Base-by-base conservation (phyloP, 2,888 invertebrate species). In the Parnassius smintheus region DNA sequence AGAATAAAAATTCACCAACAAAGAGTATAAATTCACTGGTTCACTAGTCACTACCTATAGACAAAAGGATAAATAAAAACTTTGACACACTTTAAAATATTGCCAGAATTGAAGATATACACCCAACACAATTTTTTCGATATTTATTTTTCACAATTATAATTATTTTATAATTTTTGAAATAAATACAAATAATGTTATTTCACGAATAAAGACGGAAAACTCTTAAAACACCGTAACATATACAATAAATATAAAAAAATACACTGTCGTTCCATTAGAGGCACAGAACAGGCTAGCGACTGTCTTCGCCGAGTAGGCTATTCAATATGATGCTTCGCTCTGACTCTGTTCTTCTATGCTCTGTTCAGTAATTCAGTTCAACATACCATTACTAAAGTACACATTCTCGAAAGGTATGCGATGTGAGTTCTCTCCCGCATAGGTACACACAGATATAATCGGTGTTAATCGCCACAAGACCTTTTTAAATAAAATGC, bases 261-360 rank as follows among this genome's bases (percentile, higher is more conserved):
- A 4, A 42, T 22, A 45, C 58, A 58, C 44, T 54, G 42, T 49
- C 58, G 57, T 49, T 10, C 13, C 18, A 44, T 22, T 35, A 61
- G 12, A 45, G 51, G 35, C 13, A 35, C 4, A n/a, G n/a, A 25
- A 2, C 35, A 35, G 35, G 57, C 62, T 64, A 76, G 72, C 81
- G 80, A 78, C 83, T 78, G 77, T 67, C 73, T 77, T 64, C 68
- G 62, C 69, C 74, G 64, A 68, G 69, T 68, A 75, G 77, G 75
- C 74, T 76, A 68, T 73, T 72, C 75, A 78, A 75, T 79, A 76
- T 73, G 70, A 81, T 48, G 63, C 57, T 54, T 54, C 12, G 52
- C 55, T 48, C 10, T 44, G 44, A 10, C 2, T 35, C 35, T 35
- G 35, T 35, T 4, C 35, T 35, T 35, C 35, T 35, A 35, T 64